Evolutionary conservation across 2,113 vertebrate genomes (phyloP), one percentile per base, ranked within the genome.

Genomic region (Myrmophylax atrothorax): DNA sequence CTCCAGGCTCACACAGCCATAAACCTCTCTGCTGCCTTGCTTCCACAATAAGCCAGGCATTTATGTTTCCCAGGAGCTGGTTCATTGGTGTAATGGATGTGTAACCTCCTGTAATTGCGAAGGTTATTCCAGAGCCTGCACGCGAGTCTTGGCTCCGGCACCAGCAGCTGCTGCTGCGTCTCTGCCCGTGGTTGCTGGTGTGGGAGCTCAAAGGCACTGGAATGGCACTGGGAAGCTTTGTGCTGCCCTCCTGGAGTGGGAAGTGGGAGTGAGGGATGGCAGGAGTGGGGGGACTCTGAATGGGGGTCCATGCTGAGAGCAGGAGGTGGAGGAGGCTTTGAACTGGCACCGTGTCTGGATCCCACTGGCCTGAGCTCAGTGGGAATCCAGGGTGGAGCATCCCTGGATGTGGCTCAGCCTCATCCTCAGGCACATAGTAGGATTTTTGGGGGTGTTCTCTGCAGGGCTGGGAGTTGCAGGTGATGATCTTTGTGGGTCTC

Each of bases 31-130:
- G 49, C 90, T 42, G 73, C 90, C 87, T 75, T 69, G 66, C 73
- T 94, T 82, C 85, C 79, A 76, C 83, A 88, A 78, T 10, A 74
- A 92, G 33, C 62, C 5, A 2, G 62, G 76, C 60, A 29, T 93
- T 93, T 33, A 46, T 26, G 84, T 42, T 87, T 90, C 93, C 90
- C 40, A 14, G 90, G 92, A 89, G 93, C 93, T 35, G 87, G 25
- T 78, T 84, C 29, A 7, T 83, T 23, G 66, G 47, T 7, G 47
- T 82, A 87, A 92, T 85, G 94, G 92, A 77, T 87, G 79, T 77
- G 86, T 20, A 53, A 64, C 84, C 93, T 92, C 88, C 28, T 15
- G 63, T 63, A 93, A 81, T 90, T 37, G 78, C 88, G 31, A 79
- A 78, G 89, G 91, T 89, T 86, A 84, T 86, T 62, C 84, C 72